Percentiles rank a stretch among this genome's conserved stretches.
Conservation (phyloP, 1,140 invertebrate genomes). For the Meloidogyne chitwoodi region DNA sequence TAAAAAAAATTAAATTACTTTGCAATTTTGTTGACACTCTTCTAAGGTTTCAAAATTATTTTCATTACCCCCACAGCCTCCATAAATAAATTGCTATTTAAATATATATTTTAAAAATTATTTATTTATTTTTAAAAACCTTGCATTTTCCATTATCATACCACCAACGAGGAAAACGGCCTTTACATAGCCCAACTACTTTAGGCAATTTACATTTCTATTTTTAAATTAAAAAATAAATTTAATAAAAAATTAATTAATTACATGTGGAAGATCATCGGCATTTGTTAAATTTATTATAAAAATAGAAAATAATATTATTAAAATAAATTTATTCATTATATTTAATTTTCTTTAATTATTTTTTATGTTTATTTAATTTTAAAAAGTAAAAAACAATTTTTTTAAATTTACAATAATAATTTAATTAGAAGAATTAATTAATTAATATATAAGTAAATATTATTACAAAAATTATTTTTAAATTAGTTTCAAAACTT, state of each 20-base stretch:
- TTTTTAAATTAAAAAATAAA: neutral
- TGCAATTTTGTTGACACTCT: neutral
- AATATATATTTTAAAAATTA: neutral
- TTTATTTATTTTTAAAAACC: neutral
- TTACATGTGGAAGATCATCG: neutral
- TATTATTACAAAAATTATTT: too few species aligned
- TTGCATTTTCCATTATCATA: neutral
- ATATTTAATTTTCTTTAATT: too few species aligned
- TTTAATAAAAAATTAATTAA: neutral
- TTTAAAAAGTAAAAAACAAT: too few species aligned
- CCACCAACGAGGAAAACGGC: neutral
- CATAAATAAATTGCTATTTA: neutral
- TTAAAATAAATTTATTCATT: too few species aligned
- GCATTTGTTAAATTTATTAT: neutral
- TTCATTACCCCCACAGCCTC: neutral
- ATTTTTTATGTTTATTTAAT: too few species aligned
- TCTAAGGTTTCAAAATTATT: neutral
- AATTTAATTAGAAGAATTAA: too few species aligned
- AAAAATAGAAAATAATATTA: neutral
- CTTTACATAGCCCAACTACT: neutral
- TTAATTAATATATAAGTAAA: too few species aligned
- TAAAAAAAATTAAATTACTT: neutral
- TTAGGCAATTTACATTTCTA: neutral
- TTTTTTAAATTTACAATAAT: too few species aligned
- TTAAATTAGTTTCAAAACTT: too few species aligned